Evolutionary conservation across 2,888 invertebrate species (phyloP), one percentile per base, ranked within the genome.

Genomic region (Cephus runcator): DNA sequence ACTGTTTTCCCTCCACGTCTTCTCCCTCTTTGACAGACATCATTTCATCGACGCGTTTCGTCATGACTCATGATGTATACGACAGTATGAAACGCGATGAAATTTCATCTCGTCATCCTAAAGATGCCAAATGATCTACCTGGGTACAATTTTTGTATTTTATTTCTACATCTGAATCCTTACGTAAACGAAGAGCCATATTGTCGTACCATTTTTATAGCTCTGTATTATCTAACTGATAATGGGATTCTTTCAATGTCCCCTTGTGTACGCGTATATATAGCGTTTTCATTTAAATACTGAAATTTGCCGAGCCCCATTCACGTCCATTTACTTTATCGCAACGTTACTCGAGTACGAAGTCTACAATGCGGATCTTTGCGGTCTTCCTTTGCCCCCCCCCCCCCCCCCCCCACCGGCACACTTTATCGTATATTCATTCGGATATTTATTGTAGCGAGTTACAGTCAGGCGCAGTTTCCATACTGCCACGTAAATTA

Each of bases 391-490:
- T 73, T 77, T 76, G 35, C 71, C 79, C 15, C 40, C 12, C 12
- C 35, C 35, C 1, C 3, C 12, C 12, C 12, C 12, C 0, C 35
- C 1, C 3, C 35, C 3, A 34, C 30, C 81, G 23, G 9, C 1
- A 9, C 56, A 23, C 23, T 85, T 85, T 85, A 85, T 85, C 82
- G 85, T 83, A 56, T 56, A 56, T 56, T 15, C 56, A 23, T 56
- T 23, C 9, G 9, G 56, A 9, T 56, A 56, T 56, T 56, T 56
- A 56, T 56, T 23, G 56, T 85, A 85, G 84, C 84, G 83, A 84
- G 76, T 83, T 56, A 56, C 81, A 83, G 80, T 81, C 84, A 83
- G 81, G 79, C 82, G 81, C 84, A 82, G 82, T 84, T 85, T 85
- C 83, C 31, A 12, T 34, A 31, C 71, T 6, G 23, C 4, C 81